phyloP scores from a whole-genome alignment of 2,888 invertebrate species.

The Andrena fulva region DNA sequence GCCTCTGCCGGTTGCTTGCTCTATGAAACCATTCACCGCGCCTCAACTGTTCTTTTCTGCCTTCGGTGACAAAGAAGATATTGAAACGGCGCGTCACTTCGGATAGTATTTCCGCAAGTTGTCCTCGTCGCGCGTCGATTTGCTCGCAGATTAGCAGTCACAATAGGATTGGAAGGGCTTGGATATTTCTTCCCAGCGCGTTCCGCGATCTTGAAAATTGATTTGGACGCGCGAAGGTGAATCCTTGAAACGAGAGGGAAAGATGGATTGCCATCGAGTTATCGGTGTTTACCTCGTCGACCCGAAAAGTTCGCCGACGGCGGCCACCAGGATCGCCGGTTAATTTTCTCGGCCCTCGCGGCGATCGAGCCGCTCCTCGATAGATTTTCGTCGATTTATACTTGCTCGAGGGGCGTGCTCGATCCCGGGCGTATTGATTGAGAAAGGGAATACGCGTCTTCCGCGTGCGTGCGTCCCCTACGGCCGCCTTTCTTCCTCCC shows the following conservation, averaged over 20 bases:
- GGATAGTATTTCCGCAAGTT: background rate
- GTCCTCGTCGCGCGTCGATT: background rate
- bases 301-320: slow-evolving; percentile 66
- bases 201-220: slow-evolving; percentile 50
- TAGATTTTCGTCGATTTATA: slow-evolving; percentile 59
- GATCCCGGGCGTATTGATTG: slow-evolving; percentile 46
- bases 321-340: slow-evolving; percentile 62
- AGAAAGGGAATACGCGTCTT: slow-evolving; percentile 46
- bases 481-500: slow-evolving; percentile 19
- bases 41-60: too few species aligned
- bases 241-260: background rate
- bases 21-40: background rate
- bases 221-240: slow-evolving; percentile 36
- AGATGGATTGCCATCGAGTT: background rate
- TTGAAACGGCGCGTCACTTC: background rate
- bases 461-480: slow-evolving; percentile 22
- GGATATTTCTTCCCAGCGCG: slow-evolving; percentile 40
- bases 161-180: slow-evolving; percentile 3
- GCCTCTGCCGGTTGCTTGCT: too few species aligned
- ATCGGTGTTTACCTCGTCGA: slow-evolving; percentile 47
- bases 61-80: too few species aligned
- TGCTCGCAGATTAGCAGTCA: slow-evolving; percentile 37
- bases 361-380: slow-evolving; percentile 26
- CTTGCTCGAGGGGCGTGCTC: slow-evolving; percentile 50
- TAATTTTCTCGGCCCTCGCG: slow-evolving; percentile 50